These are phyloP conservation scores for Orientallactaga bullata DNA, from an alignment of 2,113 vertebrate genomes.

Conservation along the genomic window DNA sequence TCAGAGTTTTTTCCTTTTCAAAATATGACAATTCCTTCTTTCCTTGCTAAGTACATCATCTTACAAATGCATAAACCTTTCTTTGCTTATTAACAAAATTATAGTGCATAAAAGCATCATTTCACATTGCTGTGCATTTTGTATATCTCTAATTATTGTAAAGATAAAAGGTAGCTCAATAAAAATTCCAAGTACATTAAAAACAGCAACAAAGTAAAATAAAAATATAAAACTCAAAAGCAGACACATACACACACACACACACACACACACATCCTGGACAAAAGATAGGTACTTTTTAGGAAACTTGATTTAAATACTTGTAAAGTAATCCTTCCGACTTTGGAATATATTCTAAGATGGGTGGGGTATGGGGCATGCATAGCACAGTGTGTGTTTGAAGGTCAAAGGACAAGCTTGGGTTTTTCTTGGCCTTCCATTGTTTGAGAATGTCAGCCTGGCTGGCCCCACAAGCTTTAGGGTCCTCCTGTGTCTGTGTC, in stretches of 20 bases:
- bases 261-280: neutral
- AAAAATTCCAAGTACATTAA: neutral
- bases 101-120: neutral
- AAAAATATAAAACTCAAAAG: neutral
- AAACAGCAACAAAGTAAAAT: neutral
- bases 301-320: neutral
- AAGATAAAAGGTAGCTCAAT: constrained; percentile 16
- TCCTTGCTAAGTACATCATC: neutral
- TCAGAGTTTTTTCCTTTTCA: too few relatives aligned
- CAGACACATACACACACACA: neutral
- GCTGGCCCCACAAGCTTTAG: too few relatives aligned
- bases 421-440: too few relatives aligned
- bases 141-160: neutral
- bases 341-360: neutral
- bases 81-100: constrained; percentile 42
- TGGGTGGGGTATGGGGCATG: too few relatives aligned
- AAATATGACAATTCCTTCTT: constrained; percentile 31
- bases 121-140: neutral
- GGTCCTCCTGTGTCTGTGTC: too few relatives aligned
- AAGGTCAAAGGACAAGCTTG: too few relatives aligned
- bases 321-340: neutral
- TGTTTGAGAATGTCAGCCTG: too few relatives aligned
- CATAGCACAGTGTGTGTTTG: too few relatives aligned
- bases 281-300: too few relatives aligned
- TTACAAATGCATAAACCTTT: constrained; percentile 12